phyloP scores from a whole-genome alignment of 1,140 invertebrate species.

The Hycleus cichorii region DNA sequence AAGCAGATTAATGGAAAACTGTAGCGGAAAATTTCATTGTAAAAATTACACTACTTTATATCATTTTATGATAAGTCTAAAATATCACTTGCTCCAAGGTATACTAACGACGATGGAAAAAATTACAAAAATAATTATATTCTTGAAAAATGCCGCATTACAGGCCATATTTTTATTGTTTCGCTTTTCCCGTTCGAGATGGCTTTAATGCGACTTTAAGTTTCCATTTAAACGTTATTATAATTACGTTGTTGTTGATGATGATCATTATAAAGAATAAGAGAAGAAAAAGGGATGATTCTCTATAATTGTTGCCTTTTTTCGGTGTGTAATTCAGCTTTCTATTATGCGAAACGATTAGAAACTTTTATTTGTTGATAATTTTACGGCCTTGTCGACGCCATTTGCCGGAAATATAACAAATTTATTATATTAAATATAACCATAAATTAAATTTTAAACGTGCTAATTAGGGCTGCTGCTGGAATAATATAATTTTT shows the following conservation, averaged over 20 bases:
- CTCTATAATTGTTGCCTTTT: too few relatives aligned
- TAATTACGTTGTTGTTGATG: conserved; percentile 5
- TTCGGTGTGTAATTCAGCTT: too few relatives aligned
- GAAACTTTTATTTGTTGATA: too few relatives aligned
- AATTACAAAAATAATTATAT: conserved; percentile 31
- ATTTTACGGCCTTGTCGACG: too few relatives aligned
- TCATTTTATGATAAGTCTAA: conserved; percentile 39
- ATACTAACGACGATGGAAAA: conserved; percentile 20
- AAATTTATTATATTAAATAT: too few relatives aligned
- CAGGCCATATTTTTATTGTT: conserved; percentile 28
- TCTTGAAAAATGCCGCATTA: conserved; percentile 28
- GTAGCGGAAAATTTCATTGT: conserved; percentile 41
- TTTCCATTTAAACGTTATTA: conserved; percentile 8
- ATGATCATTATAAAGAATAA: too few relatives aligned
- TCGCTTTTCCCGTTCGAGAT: conserved; percentile 12
- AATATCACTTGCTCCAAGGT: conserved; percentile 37
- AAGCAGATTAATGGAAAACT: conserved; percentile 40
- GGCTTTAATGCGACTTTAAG: conserved; percentile 11
- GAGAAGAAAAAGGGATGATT: too few relatives aligned
- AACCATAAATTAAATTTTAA: too few relatives aligned
- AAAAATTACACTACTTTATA: conserved; percentile 42
- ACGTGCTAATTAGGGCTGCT: too few relatives aligned
- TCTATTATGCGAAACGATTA: too few relatives aligned
- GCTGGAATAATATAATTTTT: too few relatives aligned
- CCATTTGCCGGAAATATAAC: too few relatives aligned